phyloP scores from a whole-genome alignment of 2,888 invertebrate genomes.

The Mechanitis messenoides region DNA sequence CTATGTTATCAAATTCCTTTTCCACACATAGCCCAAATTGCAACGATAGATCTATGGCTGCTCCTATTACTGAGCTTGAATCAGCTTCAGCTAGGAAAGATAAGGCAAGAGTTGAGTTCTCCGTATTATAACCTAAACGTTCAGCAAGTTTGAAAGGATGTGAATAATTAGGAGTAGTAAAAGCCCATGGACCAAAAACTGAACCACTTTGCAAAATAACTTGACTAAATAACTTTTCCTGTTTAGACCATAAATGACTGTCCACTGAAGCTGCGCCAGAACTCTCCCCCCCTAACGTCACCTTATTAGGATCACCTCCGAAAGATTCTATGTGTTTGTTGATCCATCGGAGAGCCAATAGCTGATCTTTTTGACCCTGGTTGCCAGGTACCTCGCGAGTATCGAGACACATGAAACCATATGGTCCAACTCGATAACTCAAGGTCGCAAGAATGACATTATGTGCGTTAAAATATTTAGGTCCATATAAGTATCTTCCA shows the following conservation, averaged over 20 bases:
- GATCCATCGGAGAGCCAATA: constrained; percentile 49
- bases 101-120: constrained; percentile 39
- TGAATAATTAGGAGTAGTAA: constrained; percentile 34
- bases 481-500: constrained; percentile 39
- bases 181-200: constrained; percentile 30
- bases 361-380: constrained; percentile 55
- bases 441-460: constrained; percentile 49
- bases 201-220: constrained; percentile 50
- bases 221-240: constrained; percentile 45
- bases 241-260: constrained; percentile 42
- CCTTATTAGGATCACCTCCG: constrained; percentile 47
- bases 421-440: constrained; percentile 53
- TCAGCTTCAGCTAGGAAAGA: constrained; percentile 39
- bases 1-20: constrained; percentile 30
- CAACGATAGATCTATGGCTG: constrained; percentile 33
- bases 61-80: constrained; percentile 39
- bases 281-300: constrained; percentile 52
- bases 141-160: constrained; percentile 41
- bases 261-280: constrained; percentile 47
- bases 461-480: constrained; percentile 44
- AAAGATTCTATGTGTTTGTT: constrained; percentile 50
- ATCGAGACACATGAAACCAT: constrained; percentile 55
- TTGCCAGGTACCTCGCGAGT: constrained; percentile 47
- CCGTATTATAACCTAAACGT: constrained; percentile 39
- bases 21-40: constrained; percentile 44